Conservation (phyloP, 2,797 vertebrate genomes). For the Anguilla pacifica region DNA sequence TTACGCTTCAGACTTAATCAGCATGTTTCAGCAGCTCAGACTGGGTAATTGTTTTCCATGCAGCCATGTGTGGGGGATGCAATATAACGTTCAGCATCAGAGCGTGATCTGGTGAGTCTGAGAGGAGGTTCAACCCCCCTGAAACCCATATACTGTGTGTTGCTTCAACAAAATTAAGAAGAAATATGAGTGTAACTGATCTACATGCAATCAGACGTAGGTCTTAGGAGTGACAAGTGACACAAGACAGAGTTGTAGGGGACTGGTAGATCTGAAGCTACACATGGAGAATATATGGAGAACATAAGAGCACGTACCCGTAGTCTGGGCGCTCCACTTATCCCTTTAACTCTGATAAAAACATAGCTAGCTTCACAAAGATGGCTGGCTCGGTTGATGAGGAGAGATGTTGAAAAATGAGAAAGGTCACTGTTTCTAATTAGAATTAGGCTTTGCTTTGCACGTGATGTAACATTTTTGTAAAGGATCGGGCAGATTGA, state of each 20-base stretch:
- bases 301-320: slow-evolving; percentile 19
- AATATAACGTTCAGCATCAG: background rate
- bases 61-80: background rate
- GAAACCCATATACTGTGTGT: background rate
- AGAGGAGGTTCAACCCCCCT: background rate
- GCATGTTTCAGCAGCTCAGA: background rate
- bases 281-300: slow-evolving; percentile 42
- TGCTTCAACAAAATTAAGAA: background rate
- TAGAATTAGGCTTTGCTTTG: slow-evolving; percentile 38
- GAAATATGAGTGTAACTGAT: slow-evolving; percentile 18
- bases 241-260: slow-evolving; percentile 50
- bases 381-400: slow-evolving; percentile 35
- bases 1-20: background rate
- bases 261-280: slow-evolving; percentile 42
- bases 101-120: background rate
- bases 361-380: slow-evolving; percentile 13
- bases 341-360: slow-evolving; percentile 28
- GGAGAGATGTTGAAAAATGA: slow-evolving; percentile 43
- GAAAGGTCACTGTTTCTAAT: slow-evolving; percentile 48
- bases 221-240: slow-evolving; percentile 60
- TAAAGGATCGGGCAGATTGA: slow-evolving; percentile 17
- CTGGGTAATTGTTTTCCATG: background rate
- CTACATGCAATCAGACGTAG: slow-evolving; percentile 36
- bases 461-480: slow-evolving; percentile 30
- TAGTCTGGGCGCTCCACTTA: slow-evolving; percentile 19